phyloP scores from a whole-genome alignment of 1,140 invertebrate species.

The Heliconius eleuchia region DNA sequence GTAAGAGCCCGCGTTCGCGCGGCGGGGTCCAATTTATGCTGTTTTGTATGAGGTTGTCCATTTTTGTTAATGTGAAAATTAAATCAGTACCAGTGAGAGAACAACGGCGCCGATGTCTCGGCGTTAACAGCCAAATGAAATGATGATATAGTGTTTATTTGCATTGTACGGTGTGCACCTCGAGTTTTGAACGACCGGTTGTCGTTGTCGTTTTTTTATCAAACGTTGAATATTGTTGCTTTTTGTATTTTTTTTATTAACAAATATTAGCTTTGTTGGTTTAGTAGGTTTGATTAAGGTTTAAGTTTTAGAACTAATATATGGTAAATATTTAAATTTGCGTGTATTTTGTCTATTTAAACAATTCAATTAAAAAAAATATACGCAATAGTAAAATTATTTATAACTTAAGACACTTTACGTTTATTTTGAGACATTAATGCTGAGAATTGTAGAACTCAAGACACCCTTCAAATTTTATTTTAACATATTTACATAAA shows the following conservation, averaged over 20 bases:
- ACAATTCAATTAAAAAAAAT: too few relatives aligned
- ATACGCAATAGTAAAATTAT: too few relatives aligned
- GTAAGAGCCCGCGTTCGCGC: slow-evolving; percentile 48
- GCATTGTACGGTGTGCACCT: slow-evolving; percentile 19
- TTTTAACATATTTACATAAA: background rate
- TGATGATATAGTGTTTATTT: slow-evolving; percentile 21
- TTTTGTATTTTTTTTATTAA: background rate
- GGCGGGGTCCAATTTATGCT: slow-evolving; percentile 70
- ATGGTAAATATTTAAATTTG: too few relatives aligned
- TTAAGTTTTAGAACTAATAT: too few relatives aligned
- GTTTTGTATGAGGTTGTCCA: slow-evolving; percentile 71
- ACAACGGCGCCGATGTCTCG: slow-evolving; percentile 34
- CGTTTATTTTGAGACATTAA: too few relatives aligned
- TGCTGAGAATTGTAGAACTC: too few relatives aligned
- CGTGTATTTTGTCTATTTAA: too few relatives aligned
- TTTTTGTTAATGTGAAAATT: slow-evolving; percentile 77
- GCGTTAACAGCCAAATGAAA: slow-evolving; percentile 21
- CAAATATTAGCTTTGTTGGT: background rate
- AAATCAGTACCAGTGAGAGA: slow-evolving; percentile 53
- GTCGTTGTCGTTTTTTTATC: background rate
- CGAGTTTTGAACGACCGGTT: background rate
- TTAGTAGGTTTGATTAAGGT: too few relatives aligned
- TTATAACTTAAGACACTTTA: too few relatives aligned
- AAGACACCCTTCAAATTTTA: too few relatives aligned
- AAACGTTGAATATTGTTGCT: background rate